phyloP scores from a whole-genome alignment of 2,113 vertebrate species.

The Rallus limicola region DNA sequence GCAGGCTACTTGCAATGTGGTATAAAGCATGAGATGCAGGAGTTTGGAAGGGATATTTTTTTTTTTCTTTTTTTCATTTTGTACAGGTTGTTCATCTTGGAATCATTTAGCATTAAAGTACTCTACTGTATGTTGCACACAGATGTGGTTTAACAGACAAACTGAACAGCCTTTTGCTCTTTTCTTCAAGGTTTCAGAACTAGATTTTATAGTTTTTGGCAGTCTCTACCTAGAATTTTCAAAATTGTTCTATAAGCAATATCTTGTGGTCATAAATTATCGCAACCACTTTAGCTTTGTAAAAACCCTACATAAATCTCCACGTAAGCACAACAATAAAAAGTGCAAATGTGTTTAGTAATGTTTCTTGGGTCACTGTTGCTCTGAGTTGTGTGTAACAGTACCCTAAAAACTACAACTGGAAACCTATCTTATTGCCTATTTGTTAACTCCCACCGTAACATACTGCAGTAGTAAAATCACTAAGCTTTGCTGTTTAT shows the following conservation, averaged over 20 bases:
- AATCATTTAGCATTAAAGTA: slow-evolving; percentile 27
- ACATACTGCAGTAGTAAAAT: slow-evolving; percentile 51
- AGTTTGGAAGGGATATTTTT: not conserved
- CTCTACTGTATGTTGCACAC: slow-evolving; percentile 33
- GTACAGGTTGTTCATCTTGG: slow-evolving; percentile 38
- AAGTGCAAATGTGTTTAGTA: slow-evolving; percentile 63
- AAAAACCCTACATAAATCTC: slow-evolving; percentile 62
- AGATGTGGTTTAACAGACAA: slow-evolving; percentile 52
- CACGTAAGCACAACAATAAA: slow-evolving; percentile 57
- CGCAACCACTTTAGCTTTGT: slow-evolving; percentile 48
- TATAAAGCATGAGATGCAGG: not conserved
- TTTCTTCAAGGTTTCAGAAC: slow-evolving; percentile 53
- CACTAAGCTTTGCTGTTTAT: slow-evolving; percentile 64
- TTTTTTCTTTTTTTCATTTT: not conserved
- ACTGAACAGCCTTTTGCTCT: slow-evolving; percentile 16
- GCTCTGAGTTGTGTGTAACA: slow-evolving; percentile 29
- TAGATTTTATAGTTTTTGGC: slow-evolving; percentile 63
- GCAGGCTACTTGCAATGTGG: not conserved
- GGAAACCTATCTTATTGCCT: slow-evolving; percentile 58
- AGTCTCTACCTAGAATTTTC: slow-evolving; percentile 35
- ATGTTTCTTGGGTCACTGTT: slow-evolving; percentile 48
- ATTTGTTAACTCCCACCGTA: slow-evolving; percentile 53
- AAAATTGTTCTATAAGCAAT: slow-evolving; percentile 64
- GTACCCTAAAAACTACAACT: slow-evolving; percentile 48
- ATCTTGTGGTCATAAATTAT: slow-evolving; percentile 63